Base-by-base conservation (phyloP, 2,888 invertebrate genomes). In the Pyrochroa serraticornis region DNA sequence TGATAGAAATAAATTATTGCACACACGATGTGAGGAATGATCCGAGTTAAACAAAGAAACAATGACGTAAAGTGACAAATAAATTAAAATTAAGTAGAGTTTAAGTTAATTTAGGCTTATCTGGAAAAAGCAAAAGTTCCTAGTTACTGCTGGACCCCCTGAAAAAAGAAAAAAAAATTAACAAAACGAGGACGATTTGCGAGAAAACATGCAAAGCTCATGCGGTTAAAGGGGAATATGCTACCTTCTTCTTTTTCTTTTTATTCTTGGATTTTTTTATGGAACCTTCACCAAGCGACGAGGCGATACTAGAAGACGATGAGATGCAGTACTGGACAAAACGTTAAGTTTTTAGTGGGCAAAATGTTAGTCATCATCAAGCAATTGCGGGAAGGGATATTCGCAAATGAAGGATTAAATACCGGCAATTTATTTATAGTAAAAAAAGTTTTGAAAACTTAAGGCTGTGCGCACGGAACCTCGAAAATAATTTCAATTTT, bases 221-320 rank as follows among this genome's bases (percentile, higher is more conserved):
- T 41, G 8, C 14, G 22, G 22, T 35, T 46, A 52, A 14, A 38
- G 30, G 7, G 30, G 33, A 43, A 44, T 43, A 22, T 22, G 22
- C 53, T 69, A 70, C 70, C 70, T 68, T 69, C 64, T 65, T 70
- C 65, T 71, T 71, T 69, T 69, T 68, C 68, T 71, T 71, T 69
- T 72, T 72, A 58, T 66, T 71, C 65, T 71, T 72, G 63, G 64
- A 63, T 68, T 71, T 72, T 66, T 71, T 72, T 57, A 65, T 49
- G 31, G 63, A 48, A 37, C 63, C 58, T 47, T 65, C 68, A 46
- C 38, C 57, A 46, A 63, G 51, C 6, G 71, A 71, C 42, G 72
- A 71, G 39, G 71, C 69, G 52, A 69, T 62, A 64, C 71, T 72
- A 64, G 72, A 71, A 48, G 71, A 63, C 30, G 71, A 68, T 48